Evolutionary conservation across 2,888 invertebrate genomes (phyloP).

Genomic region (Oegoconia quadripuncta): DNA sequence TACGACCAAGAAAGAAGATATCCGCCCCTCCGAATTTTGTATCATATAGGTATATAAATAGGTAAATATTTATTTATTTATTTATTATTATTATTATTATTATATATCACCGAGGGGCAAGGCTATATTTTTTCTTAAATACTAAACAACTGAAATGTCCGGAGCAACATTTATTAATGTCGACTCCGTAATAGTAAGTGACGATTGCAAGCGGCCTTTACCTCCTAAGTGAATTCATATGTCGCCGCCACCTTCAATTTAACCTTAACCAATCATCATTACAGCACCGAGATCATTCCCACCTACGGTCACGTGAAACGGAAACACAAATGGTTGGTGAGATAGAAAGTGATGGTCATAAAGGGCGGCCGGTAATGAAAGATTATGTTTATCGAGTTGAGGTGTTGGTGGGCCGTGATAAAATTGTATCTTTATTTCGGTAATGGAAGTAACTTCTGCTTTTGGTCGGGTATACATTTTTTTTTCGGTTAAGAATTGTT

Average conservation of each 20-base stretch:
- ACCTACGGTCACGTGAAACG: constrained; percentile 50
- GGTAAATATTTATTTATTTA: too few relatives aligned
- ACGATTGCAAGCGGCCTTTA: constrained; percentile 14
- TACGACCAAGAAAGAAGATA: too few relatives aligned
- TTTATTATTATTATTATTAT: too few relatives aligned
- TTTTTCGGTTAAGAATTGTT: too few relatives aligned
- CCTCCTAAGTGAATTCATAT: constrained; percentile 73
- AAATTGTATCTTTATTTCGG: constrained; percentile 62
- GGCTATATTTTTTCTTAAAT: too few relatives aligned
- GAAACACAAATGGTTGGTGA: constrained; percentile 32
- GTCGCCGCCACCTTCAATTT: constrained; percentile 67
- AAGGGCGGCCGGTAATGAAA: constrained; percentile 74
- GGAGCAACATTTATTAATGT: constrained; percentile 33
- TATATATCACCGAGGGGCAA: too few relatives aligned
- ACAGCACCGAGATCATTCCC: constrained; percentile 39
- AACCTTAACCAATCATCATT: constrained; percentile 72
- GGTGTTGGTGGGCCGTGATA: constrained; percentile 64
- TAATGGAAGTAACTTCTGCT: constrained; percentile 51
- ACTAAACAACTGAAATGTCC: too few relatives aligned
- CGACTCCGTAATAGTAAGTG: constrained; percentile 30
- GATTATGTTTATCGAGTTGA: constrained; percentile 76
- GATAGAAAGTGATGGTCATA: constrained; percentile 43
- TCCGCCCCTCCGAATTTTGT: too few relatives aligned
- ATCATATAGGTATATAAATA: too few relatives aligned
- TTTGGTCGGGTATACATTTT: constrained; percentile 19